Base-by-base conservation (phyloP, 1,140 invertebrate genomes). In the Artemia franciscana region DNA sequence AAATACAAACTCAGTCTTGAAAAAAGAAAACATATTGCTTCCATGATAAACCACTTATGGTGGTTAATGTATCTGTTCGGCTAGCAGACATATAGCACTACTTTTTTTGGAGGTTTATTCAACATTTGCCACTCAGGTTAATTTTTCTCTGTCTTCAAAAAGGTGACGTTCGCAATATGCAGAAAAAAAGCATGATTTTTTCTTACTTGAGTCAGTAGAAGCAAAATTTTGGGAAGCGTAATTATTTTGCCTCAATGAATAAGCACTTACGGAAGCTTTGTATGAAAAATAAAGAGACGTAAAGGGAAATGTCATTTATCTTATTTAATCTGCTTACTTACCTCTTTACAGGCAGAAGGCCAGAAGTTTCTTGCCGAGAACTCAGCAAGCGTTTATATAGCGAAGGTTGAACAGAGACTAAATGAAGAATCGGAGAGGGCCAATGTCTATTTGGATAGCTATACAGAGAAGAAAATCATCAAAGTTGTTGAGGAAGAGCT, bases 331-430 rank as follows among this genome's bases (percentile, higher is more conserved):
- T 27, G 64, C 58, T 60, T 60, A n/a, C 18, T 66, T 65, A 62
- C 73, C 64, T 61, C 9, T 66, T 70, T 73, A 24, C 68, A 91
- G 88, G 84, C 92, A 79, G 94, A 98, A 78, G 95, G 92, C 76
- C 94, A 98, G 76, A 96, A 95, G 74, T 98, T 98, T 76, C 78
- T 99, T 67, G 88, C 84, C 56, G 94, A 98, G 78, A 99, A 99
- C 76, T 94, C 90, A 77, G 94, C 95, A 61, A 93, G 91, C 60
- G 91, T 96, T 69, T 99, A 98, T 74, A 96, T 99, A 71, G 91
- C 90, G 70, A 95, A 96, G 78, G 96, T 98, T 56, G 95, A 99
- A 75, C 83, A 89, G 15, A 81, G 95, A 73, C 96, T 99, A 64
- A 83, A 85, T 64, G 95, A 99, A 76, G 96, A 99, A 77, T 90